Evolutionary conservation across 2,113 vertebrate species (phyloP).

Genomic region (Gopherus evgoodei): DNA sequence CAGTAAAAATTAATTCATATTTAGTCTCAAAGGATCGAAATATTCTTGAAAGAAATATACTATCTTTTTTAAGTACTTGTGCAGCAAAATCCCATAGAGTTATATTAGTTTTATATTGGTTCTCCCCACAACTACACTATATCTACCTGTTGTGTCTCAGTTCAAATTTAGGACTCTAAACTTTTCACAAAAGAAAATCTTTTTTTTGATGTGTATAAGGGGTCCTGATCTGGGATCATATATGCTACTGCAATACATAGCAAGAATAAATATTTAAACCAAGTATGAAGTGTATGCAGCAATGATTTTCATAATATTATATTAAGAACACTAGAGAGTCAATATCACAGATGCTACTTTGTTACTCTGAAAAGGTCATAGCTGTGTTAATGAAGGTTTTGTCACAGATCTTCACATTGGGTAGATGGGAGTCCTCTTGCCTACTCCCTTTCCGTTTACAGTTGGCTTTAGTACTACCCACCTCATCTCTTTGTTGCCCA

Average conservation of each 20-base stretch:
- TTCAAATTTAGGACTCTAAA: neutral
- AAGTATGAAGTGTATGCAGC: too few species aligned
- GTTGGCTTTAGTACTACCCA: neutral
- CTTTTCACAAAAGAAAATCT: neutral
- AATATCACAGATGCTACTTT: neutral
- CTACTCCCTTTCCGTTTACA: neutral
- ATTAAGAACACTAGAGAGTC: too few species aligned
- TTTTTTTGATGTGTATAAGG: neutral
- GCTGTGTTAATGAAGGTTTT: neutral
- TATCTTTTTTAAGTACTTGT: neutral
- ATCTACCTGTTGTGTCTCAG: neutral
- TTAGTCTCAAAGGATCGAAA: neutral
- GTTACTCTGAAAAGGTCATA: neutral
- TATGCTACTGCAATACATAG: neutral
- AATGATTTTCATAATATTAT: too few species aligned
- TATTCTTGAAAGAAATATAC: neutral
- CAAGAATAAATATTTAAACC: neutral
- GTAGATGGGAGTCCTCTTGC: neutral
- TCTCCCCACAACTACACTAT: neutral
- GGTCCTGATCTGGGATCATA: neutral
- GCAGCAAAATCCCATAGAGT: neutral
- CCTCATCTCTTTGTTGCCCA: neutral
- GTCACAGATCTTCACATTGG: neutral
- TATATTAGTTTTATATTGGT: neutral
- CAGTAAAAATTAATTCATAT: neutral